These are phyloP conservation scores for Scaptodrosophila latifasciaeformis DNA, from an alignment of 2,888 invertebrate species.

Conservation along the genomic window DNA sequence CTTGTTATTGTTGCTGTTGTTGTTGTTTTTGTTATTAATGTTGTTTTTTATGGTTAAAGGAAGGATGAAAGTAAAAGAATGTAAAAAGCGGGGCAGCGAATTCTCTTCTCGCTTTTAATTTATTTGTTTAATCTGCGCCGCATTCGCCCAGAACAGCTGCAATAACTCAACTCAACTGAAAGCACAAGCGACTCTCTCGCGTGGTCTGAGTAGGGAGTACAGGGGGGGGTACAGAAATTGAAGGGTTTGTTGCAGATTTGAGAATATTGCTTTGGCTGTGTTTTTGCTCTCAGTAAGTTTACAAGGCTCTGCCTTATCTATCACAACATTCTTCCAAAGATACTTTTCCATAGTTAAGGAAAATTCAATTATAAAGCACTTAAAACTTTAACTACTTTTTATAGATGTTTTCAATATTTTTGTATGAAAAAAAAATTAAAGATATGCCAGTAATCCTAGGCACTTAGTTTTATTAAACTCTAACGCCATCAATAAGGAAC, in stretches of 20 bases:
- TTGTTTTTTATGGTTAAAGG: neutral
- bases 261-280: constrained; percentile 8
- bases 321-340: too few species aligned
- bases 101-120: constrained; percentile 47
- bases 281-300: too few species aligned
- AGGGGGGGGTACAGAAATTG: constrained; percentile 7
- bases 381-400: too few species aligned
- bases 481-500: too few species aligned
- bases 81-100: too few species aligned
- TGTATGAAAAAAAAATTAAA: too few species aligned
- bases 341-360: constrained; percentile 15
- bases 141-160: constrained; percentile 53
- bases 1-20: too few species aligned
- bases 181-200: constrained; percentile 24
- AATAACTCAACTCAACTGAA: constrained; percentile 53
- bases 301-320: constrained; percentile 26
- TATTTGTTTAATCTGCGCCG: constrained; percentile 63
- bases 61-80: constrained; percentile 7
- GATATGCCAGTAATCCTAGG: too few species aligned
- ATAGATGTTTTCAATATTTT: too few species aligned
- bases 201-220: neutral
- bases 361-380: too few species aligned
- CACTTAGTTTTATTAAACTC: too few species aligned
- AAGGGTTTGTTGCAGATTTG: neutral
- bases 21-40: too few species aligned